Evolutionary conservation across 2,113 vertebrate species (phyloP).

Genomic region (Nerophis ophidion): DNA sequence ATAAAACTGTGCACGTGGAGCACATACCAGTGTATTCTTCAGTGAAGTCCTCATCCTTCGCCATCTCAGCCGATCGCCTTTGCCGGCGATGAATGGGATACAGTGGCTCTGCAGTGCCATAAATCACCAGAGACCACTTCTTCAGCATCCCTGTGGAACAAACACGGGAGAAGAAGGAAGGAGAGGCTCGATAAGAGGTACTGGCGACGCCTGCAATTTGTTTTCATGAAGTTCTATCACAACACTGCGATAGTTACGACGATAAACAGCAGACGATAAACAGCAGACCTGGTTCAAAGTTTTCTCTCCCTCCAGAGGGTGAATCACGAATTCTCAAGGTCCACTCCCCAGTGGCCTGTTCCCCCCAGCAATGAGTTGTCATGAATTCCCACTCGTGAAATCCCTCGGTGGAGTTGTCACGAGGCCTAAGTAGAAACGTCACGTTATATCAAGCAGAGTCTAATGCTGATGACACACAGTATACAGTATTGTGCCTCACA

Average conservation of each 20-base stretch:
- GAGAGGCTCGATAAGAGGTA: slow-evolving; percentile 15
- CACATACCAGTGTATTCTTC: slow-evolving; percentile 85
- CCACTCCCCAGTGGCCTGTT: slow-evolving; percentile 86
- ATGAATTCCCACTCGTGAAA: slow-evolving; percentile 96
- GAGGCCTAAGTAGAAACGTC: slow-evolving; percentile 71
- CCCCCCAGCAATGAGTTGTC: slow-evolving; percentile 96
- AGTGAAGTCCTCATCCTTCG: slow-evolving; percentile 67
- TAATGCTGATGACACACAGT: not conserved
- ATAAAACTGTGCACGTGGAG: not conserved
- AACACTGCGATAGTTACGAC: slow-evolving; percentile 15
- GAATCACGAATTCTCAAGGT: slow-evolving; percentile 85
- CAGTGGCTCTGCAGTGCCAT: slow-evolving; percentile 83
- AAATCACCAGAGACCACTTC: slow-evolving; percentile 88
- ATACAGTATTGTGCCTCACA: not conserved
- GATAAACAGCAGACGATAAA: slow-evolving; percentile 54
- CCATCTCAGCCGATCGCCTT: slow-evolving; percentile 73
- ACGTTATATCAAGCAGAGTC: not conserved
- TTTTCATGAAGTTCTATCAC: slow-evolving; percentile 23
- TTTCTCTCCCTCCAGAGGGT: slow-evolving; percentile 76
- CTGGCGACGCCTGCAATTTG: not conserved
- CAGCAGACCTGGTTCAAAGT: slow-evolving; percentile 74
- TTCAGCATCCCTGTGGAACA: slow-evolving; percentile 77
- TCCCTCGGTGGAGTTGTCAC: slow-evolving; percentile 88
- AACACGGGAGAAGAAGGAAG: not conserved
- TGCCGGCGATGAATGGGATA: slow-evolving; percentile 74